Conservation (phyloP, 2,888 invertebrate species). For the Rotaria socialis region DNA sequence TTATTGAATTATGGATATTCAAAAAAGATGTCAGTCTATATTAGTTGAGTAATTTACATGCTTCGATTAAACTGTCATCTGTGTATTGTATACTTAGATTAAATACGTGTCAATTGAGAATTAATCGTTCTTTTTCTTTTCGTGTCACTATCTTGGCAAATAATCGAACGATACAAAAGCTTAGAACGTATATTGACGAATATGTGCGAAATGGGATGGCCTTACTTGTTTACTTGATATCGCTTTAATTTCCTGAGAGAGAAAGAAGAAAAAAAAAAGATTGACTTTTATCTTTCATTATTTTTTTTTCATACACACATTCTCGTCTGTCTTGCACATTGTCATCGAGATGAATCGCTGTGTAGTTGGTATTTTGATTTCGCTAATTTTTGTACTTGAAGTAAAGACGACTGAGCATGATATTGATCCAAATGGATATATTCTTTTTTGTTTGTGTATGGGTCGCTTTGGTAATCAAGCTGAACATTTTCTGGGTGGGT, state of each 20-base stretch:
- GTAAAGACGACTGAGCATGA: neutral
- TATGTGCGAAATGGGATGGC: neutral
- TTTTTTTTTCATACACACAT: too few species aligned
- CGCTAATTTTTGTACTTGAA: neutral
- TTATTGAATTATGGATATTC: neutral
- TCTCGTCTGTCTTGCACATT: neutral
- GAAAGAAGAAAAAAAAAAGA: neutral
- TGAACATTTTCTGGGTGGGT: conserved; percentile 57
- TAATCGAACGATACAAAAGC: neutral
- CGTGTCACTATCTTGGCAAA: neutral
- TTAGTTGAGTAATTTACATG: neutral
- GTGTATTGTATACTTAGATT: neutral
- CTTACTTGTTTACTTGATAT: neutral
- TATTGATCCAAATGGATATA: conserved; percentile 50
- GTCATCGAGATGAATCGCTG: neutral
- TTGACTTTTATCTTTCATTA: neutral
- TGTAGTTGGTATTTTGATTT: neutral
- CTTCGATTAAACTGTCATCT: neutral
- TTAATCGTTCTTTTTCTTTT: conserved; percentile 1
- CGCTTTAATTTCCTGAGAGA: neutral
- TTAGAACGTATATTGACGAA: neutral
- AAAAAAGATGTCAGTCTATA: neutral
- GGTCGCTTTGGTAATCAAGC: conserved; percentile 58
- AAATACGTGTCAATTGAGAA: conserved; percentile 21
- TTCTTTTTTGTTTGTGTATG: conserved; percentile 57